A percentile compares a stretch with the other conserved stretches of the same genome.
These are phyloP conservation scores for Netelia melanura DNA, from an alignment of 2,888 invertebrate species.

Conservation along the genomic window DNA sequence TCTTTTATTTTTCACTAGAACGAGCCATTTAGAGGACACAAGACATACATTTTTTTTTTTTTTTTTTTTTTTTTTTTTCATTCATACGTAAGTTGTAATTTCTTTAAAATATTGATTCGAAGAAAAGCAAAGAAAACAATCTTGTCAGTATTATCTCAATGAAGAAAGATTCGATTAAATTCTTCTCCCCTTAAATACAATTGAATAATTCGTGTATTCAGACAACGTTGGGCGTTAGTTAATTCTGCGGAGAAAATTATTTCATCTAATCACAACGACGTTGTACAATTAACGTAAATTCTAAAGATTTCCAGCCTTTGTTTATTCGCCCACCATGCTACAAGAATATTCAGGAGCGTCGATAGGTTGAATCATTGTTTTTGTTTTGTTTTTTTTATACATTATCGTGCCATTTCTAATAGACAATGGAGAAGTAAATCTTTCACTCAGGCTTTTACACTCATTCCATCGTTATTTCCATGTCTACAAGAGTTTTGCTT, in stretches of 20 bases:
- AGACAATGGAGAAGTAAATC: constrained; percentile 35
- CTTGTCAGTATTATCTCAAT: constrained; percentile 8
- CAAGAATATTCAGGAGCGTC: constrained; percentile 39
- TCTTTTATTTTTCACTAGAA: constrained; percentile 5
- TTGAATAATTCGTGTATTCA: background rate
- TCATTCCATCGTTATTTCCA: constrained; percentile 16
- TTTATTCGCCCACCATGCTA: constrained; percentile 31
- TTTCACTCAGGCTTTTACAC: constrained; percentile 19
- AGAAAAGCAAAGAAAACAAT: constrained; percentile 17
- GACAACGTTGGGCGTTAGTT: background rate
- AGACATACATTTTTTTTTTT: constrained; percentile 19
- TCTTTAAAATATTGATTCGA: constrained; percentile 14
- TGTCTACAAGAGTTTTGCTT: constrained; percentile 88
- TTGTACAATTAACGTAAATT: background rate
- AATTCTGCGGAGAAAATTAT: constrained; percentile 22
- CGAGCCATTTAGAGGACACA: background rate
- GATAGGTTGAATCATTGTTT: constrained; percentile 12
- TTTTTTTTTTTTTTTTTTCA: constrained; percentile 34
- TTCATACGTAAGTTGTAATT: constrained; percentile 20
- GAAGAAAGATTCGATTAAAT: background rate
- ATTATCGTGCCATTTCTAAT: constrained; percentile 25
- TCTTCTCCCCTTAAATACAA: background rate
- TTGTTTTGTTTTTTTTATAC: constrained; percentile 24
- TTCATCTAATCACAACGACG: constrained; percentile 24
- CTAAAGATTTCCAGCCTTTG: constrained; percentile 23